Evolutionary conservation across 2,888 invertebrate species (phyloP), one percentile per base, ranked within the genome.

Genomic region (Conomelus anceps): DNA sequence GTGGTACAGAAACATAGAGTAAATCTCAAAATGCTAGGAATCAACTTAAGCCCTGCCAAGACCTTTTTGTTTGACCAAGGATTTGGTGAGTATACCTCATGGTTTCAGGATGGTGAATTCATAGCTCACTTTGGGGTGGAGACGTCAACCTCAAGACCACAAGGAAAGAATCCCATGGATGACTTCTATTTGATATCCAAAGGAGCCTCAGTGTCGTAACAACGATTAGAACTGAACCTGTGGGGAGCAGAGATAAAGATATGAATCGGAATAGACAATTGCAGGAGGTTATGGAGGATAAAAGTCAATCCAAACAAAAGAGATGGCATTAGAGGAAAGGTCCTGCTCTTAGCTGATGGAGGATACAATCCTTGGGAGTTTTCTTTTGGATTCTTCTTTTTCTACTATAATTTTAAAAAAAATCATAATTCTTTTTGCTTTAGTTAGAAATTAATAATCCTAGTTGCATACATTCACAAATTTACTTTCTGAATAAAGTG

Each of bases 61-160:
- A n/a, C n/a, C n/a, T n/a, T n/a, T n/a, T n/a, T n/a, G n/a, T n/a
- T n/a, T n/a, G n/a, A n/a, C n/a, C n/a, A n/a, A n/a, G n/a, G n/a
- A n/a, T n/a, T n/a, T n/a, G n/a, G n/a, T n/a, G n/a, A n/a, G n/a
- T n/a, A n/a, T n/a, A n/a, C n/a, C n/a, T n/a, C n/a, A n/a, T n/a
- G n/a, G n/a, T n/a, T n/a, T 24, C 87, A 90, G 23, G 90, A 90
- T 84, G 88, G 86, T 0, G 24, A 86, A 13, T 90, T 90, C 22
- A 85, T 89, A 9, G 23, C 87, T 20, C 90, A 90, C 23, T 90
- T 23, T 89, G 90, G 90, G 0, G 89, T 89, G 1, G 89, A 90
- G 23, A 89, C 89, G 22, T 63, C 87, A 17, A n/a, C 87, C 6
- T 11, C 89, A 17, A 41, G 89, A 22, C 89, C 90, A 17, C 89